Percentiles rank a stretch among this genome's conserved stretches.
These are phyloP conservation scores for Augochlorella aurata DNA, from an alignment of 2,888 invertebrate genomes.

Conservation along the genomic window DNA sequence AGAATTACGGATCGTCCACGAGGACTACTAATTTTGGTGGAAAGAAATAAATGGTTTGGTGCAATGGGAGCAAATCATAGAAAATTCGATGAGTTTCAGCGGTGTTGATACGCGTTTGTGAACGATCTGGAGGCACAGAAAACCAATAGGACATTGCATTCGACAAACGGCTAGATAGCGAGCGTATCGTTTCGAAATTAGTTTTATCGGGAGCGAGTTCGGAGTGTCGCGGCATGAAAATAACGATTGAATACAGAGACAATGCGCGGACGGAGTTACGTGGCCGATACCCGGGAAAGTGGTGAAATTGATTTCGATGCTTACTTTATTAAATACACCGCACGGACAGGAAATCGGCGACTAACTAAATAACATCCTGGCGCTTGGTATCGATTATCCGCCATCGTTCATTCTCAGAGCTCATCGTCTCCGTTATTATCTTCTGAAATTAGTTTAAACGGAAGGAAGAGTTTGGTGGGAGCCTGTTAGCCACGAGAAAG, in stretches of 20 bases:
- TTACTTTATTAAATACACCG: slow-evolving; percentile 41
- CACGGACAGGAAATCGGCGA: slow-evolving; percentile 30
- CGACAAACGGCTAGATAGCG: not conserved
- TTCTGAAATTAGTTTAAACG: slow-evolving; percentile 52
- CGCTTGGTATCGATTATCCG: slow-evolving; percentile 54
- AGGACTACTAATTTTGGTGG: not conserved
- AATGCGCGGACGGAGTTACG: slow-evolving; percentile 26
- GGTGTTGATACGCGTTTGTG: not conserved
- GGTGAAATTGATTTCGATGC: slow-evolving; percentile 49
- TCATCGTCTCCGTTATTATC: slow-evolving; percentile 53
- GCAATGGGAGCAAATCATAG: not conserved
- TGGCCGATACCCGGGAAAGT: slow-evolving; percentile 18
- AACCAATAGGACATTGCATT: slow-evolving; percentile 11
- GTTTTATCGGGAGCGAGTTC: slow-evolving; percentile 25
- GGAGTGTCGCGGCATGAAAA: slow-evolving; percentile 25
- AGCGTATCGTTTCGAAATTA: slow-evolving; percentile 28
- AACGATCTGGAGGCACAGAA: not conserved
- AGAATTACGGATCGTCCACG: not conserved
- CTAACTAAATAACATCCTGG: slow-evolving; percentile 44
- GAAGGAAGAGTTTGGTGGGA: slow-evolving; percentile 44
- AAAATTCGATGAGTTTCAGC: not conserved
- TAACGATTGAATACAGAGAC: slow-evolving; percentile 29
- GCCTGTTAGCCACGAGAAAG: slow-evolving; percentile 30
- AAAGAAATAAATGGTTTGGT: not conserved
- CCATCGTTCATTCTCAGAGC: slow-evolving; percentile 52